Base-by-base conservation (phyloP, 35 echinoderm and acorn worm species). In the Apostichopus californicus region DNA sequence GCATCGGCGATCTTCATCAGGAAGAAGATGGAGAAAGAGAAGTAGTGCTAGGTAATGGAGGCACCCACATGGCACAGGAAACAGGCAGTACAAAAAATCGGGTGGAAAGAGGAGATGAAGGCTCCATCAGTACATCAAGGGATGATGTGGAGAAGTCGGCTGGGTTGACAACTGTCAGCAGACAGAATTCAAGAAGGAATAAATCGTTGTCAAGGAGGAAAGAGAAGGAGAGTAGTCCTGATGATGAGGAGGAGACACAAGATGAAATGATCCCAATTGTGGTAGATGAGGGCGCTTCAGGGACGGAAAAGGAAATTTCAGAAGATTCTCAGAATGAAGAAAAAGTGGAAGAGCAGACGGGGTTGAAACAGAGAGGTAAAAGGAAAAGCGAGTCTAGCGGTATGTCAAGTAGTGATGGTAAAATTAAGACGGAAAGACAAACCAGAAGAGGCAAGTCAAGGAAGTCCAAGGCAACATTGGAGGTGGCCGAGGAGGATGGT, bases 211-310 rank as follows among this genome's bases (percentile, higher is more conserved):
- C 34, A 46, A 28, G 12, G 34, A 81, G 78, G 26, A 81, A 55
- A 56, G 77, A 59, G 92, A 57, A 84, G 22, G 80, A 57, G 59
- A 25, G 68, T 25, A 87, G 57, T 23, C 73, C 78, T 13, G 15
- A 55, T 87, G 70, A 17, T 87, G 28, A 56, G 9, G 28, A 56
- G 18, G 17, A 58, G 54, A 77, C 34, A 58, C 53, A 15, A 26
- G 73, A n/a, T n/a, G 81, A 55, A 57, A 57, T 6, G 55, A 10
- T 21, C 23, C 10, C 54, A 55, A 79, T 55, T 56, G 14, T 56
- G 71, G 65, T 66, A 85, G 56, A 25, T 28, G 81, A 56, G 81
- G 34, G 34, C 0, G 18, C 81, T 65, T 15, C 85, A 23, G 85
- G 21, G 63, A 22, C 26, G 15, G 25, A 9, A n/a, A 61, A 25